Base-by-base conservation (phyloP, 2,888 invertebrate genomes). In the Nemurella pictetii region DNA sequence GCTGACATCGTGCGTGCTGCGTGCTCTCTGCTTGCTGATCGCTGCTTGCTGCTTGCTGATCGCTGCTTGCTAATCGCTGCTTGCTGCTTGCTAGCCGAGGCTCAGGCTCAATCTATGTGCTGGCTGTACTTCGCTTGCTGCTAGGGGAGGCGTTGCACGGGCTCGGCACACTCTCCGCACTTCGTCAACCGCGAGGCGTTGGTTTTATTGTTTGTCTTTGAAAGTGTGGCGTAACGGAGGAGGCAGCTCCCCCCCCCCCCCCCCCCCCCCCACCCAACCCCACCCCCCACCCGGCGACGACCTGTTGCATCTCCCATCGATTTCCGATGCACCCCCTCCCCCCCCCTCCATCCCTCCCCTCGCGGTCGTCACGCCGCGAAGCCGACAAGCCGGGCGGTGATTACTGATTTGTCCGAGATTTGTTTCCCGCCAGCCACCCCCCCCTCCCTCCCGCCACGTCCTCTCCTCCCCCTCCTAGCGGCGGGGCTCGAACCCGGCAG, bases 381-480 rank as follows among this genome's bases (percentile, higher is more conserved):
- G 55, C 55, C 55, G 55, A 55, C 55, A 55, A 55, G 55, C 55
- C 55, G 55, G 15, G 36, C 83, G 83, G 72, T 36, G 83, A 82
- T n/a, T 55, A 36, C 36, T 25, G 78, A 29, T 28, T 28, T 28
- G 78, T 28, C 30, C 35, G 30, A 35, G 36, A 30, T 78, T 74
- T 30, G 15, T 35, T 77, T 30, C 35, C 32, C 36, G 77, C n/a
- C 78, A 27, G 25, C 20, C 29, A 36, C 20, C 55, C 20, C 75
- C 73, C 74, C 83, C 72, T 27, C 35, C 20, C 4, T 55, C n/a
- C 5, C 35, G n/a, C 36, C 32, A 35, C 73, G 35, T 25, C 35
- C 15, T 80, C 83, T n/a, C 80, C 85, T 72, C 27, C n/a, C 20
- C 29, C 30, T 26, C 29, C 85, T 36, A 20, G 83, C 78, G n/a